phyloP scores from a whole-genome alignment of 2,888 invertebrate genomes.

The Lypha dubia region DNA sequence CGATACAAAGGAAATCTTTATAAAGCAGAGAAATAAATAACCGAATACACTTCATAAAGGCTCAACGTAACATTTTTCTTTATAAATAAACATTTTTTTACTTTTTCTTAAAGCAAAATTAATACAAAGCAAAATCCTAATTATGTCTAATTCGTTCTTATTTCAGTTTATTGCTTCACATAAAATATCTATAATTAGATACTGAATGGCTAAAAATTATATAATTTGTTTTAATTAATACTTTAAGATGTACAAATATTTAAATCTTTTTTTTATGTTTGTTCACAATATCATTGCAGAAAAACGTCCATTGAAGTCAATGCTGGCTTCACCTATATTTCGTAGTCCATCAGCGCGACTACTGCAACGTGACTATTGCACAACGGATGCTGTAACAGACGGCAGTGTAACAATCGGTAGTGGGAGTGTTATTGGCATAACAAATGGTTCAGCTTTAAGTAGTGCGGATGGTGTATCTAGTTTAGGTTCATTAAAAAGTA shows the following conservation, averaged over 20 bases:
- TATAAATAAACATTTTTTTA: too few species aligned
- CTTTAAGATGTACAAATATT: background rate
- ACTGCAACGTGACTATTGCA: constrained; percentile 82
- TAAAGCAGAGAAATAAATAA: too few species aligned
- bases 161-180: too few species aligned
- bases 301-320: constrained; percentile 83
- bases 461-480: constrained; percentile 76
- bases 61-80: too few species aligned
- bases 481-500: constrained; percentile 79
- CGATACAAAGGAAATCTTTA: too few species aligned
- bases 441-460: constrained; percentile 74
- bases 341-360: constrained; percentile 83
- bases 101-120: too few species aligned
- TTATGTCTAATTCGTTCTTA: too few species aligned
- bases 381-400: constrained; percentile 77
- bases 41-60: too few species aligned
- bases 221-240: constrained; percentile 22
- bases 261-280: background rate
- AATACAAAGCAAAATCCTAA: too few species aligned
- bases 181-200: background rate
- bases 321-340: constrained; percentile 82
- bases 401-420: constrained; percentile 67
- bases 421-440: constrained; percentile 75
- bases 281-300: constrained; percentile 76
- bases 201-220: background rate